Percentiles rank a stretch among this genome's conserved stretches.
These are phyloP conservation scores for Drosophila helvetica DNA, from an alignment of 2,888 invertebrate genomes.

Conservation along the genomic window DNA sequence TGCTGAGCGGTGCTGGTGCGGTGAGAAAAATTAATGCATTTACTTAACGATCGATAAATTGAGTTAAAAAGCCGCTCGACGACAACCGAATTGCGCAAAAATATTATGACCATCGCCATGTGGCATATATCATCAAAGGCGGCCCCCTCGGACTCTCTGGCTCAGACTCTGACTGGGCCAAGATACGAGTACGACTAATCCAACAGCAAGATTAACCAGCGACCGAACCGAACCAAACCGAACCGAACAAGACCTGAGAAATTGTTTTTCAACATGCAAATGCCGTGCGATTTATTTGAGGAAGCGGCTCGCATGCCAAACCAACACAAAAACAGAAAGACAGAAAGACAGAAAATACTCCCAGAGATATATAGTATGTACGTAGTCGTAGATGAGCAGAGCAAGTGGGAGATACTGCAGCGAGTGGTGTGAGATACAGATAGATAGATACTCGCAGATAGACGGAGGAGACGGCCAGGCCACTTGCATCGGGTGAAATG, in stretches of 20 bases:
- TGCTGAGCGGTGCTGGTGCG: slow-evolving; percentile 13
- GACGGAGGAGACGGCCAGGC: slow-evolving; percentile 4
- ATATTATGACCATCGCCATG: slow-evolving; percentile 80
- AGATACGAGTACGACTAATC: slow-evolving; percentile 38
- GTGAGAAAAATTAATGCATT: slow-evolving; percentile 67
- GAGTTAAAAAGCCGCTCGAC: slow-evolving; percentile 68
- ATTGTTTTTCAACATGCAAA: slow-evolving; percentile 80
- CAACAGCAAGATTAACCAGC: slow-evolving; percentile 44
- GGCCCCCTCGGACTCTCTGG: slow-evolving; percentile 48
- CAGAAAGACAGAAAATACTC: slow-evolving; percentile 46
- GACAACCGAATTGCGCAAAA: slow-evolving; percentile 82
- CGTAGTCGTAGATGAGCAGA: neutral
- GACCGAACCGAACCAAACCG: slow-evolving; percentile 35
- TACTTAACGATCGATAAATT: slow-evolving; percentile 74
- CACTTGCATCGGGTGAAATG: slow-evolving; percentile 59
- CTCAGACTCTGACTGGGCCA: slow-evolving; percentile 12
- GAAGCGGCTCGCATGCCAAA: slow-evolving; percentile 75
- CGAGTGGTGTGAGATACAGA: slow-evolving; percentile 15
- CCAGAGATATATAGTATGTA: slow-evolving; percentile 13
- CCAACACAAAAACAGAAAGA: slow-evolving; percentile 43
- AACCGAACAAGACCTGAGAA: slow-evolving; percentile 62
- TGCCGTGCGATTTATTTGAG: slow-evolving; percentile 78
- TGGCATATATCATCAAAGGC: slow-evolving; percentile 77
- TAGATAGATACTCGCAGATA: slow-evolving; percentile 8
- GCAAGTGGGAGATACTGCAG: neutral